Conservation (phyloP, 2,888 invertebrate genomes). For the Steromphala cineraria region DNA sequence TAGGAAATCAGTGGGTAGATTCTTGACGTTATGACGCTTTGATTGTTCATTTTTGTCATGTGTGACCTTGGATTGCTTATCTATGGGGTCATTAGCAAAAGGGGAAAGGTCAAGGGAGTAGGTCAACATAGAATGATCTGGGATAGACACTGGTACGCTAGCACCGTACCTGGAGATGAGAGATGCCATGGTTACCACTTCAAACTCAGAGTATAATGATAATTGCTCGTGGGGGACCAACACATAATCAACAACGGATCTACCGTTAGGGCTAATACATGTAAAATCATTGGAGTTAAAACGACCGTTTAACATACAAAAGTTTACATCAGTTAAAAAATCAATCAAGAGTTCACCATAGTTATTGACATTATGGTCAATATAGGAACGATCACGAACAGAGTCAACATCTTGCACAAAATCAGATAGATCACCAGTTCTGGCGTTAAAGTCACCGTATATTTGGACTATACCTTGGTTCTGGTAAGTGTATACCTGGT, state of each 20-base stretch:
- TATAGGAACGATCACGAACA: background rate
- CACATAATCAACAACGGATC: background rate
- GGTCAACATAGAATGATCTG: too few species aligned
- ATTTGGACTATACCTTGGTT: background rate
- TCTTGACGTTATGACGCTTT: too few species aligned
- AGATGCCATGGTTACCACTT: background rate
- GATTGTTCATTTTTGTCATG: too few species aligned
- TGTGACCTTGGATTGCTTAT: too few species aligned
- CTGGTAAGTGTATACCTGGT: background rate
- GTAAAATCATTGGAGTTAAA: background rate
- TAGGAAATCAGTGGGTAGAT: too few species aligned
- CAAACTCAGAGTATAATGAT: background rate
- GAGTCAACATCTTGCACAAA: background rate
- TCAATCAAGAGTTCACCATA: background rate
- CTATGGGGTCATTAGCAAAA: too few species aligned
- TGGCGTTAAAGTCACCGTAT: background rate
- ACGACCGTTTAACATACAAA: constrained; percentile 3
- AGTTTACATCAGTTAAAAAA: background rate
- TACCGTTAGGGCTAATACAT: background rate
- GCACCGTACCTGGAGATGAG: background rate
- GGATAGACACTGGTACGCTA: too few species aligned
- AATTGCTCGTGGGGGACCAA: background rate
- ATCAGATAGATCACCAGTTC: background rate
- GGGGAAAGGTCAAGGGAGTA: too few species aligned
- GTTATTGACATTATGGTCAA: background rate